Evolutionary conservation across 2,797 vertebrate species (phyloP), one percentile per base, ranked within the genome.

Genomic region (Pseudopleuronectes americanus): DNA sequence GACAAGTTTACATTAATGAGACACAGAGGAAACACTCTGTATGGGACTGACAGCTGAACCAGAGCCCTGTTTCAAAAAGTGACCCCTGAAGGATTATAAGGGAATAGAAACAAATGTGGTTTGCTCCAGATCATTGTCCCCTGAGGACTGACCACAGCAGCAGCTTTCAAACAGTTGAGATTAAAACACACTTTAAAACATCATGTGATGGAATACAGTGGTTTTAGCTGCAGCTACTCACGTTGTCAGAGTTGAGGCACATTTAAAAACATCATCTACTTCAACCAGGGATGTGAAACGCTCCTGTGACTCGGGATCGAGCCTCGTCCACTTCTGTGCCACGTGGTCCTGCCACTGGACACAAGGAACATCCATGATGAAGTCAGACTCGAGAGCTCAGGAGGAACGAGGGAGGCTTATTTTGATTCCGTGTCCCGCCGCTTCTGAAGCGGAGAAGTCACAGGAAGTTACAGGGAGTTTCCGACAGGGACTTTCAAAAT

Each of bases 351-450:
- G 89, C 95, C 95, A 95, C 67, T 68, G 84, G 8, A 60, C 4
- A 24, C 90, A 88, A 0, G 94, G 94, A 3, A 94, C 80, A 68
- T 94, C 93, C 95, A 95, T 95, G 38, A 6, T 14, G 8, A 47
- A 23, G 8, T 4, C n/a, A 33, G 4, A n/a, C 16, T 47, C 54
- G 14, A 7, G 23, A 2, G 23, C 5, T 48, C 3, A 10, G 8
- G 2, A 13, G 10, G 8, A 0, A 21, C n/a, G n/a, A 9, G 43
- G 9, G 6, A 16, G 8, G 43, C 73, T 73, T 81, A 47, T 76
- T 78, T 76, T 54, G 36, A 12, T 3, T 68, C 17, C 8, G 8
- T 54, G 17, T 48, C 64, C 33, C 12, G 21, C 2, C 31, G 24
- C n/a, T 31, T 38, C 36, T 4, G 1, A 17, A 6, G 0, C 3